These are phyloP conservation scores for Amphiprion clarkii DNA, from an alignment of 2,797 vertebrate species.

Conservation along the genomic window DNA sequence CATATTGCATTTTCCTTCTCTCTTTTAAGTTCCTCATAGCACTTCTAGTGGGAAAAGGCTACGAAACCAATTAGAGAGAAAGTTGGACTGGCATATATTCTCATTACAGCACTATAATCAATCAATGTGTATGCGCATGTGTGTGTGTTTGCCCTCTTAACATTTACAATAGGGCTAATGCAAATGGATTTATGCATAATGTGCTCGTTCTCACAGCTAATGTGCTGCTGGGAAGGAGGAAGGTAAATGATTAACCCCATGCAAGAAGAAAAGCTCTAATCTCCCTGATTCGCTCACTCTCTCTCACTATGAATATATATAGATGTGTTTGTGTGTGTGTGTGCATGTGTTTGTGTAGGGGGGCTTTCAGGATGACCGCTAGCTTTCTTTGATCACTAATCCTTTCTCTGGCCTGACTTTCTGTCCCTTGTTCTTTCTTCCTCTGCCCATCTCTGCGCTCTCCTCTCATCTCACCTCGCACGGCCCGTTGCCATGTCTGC, in stretches of 20 bases:
- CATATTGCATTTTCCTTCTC: constrained; percentile 10
- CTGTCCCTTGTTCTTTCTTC: constrained; percentile 64
- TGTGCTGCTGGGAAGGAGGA: constrained; percentile 47
- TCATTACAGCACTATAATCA: constrained; percentile 58
- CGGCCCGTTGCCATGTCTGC: constrained; percentile 62
- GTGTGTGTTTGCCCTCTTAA: constrained; percentile 53
- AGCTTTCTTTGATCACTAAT: constrained; percentile 79
- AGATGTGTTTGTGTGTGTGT: constrained; percentile 25
- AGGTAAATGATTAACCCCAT: constrained; percentile 69
- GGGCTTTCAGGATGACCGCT: constrained; percentile 64
- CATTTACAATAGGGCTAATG: constrained; percentile 57
- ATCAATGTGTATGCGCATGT: constrained; percentile 30
- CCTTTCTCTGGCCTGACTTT: constrained; percentile 78
- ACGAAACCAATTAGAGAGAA: constrained; percentile 61
- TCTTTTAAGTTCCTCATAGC: constrained; percentile 11
- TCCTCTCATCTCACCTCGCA: constrained; percentile 56
- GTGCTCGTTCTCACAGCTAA: constrained; percentile 54
- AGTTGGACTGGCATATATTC: constrained; percentile 57
- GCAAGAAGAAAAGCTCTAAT: constrained; percentile 46
- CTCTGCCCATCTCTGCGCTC: constrained; percentile 62
- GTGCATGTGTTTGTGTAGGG: constrained; percentile 13
- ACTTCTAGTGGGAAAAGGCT: constrained; percentile 39
- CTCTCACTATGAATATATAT: constrained; percentile 31
- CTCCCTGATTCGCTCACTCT: constrained; percentile 27
- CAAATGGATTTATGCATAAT: constrained; percentile 64